A percentile compares a stretch with the other conserved stretches of the same genome.
Evolutionary conservation across 2,888 invertebrate genomes (phyloP).

Genomic region (Apantesis nais): DNA sequence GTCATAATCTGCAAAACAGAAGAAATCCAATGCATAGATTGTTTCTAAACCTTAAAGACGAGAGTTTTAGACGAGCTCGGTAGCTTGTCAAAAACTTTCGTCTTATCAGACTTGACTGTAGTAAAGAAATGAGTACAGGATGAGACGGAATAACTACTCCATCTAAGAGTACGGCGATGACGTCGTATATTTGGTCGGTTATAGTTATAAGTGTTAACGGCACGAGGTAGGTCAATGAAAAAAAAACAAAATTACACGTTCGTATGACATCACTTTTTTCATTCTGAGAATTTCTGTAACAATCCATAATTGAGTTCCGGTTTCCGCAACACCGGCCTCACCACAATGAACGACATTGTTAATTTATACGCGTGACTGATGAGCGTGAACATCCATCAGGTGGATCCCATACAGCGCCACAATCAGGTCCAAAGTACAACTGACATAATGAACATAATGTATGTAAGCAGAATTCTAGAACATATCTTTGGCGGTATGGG

Average conservation of each 20-base stretch:
- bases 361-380: conserved; percentile 27
- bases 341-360: conserved; percentile 27
- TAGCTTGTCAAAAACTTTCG: too few species aligned
- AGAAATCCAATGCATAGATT: too few species aligned
- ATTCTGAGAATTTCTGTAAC: conserved; percentile 13
- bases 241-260: not conserved
- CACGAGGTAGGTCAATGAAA: not conserved
- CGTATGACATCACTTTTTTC: conserved; percentile 7
- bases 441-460: not conserved
- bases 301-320: conserved; percentile 25
- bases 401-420: conserved; percentile 33
- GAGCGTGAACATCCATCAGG: conserved; percentile 28
- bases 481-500: not conserved
- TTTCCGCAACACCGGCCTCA: conserved; percentile 29
- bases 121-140: too few species aligned
- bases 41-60: too few species aligned
- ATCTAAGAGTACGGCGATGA: too few species aligned
- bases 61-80: too few species aligned
- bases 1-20: too few species aligned
- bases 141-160: too few species aligned
- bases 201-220: too few species aligned
- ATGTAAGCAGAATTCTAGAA: not conserved
- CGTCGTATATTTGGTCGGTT: too few species aligned
- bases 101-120: too few species aligned
- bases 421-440: conserved; percentile 34